Evolutionary conservation across 2,888 invertebrate genomes (phyloP).

Genomic region (Falcaria lacertinaria): DNA sequence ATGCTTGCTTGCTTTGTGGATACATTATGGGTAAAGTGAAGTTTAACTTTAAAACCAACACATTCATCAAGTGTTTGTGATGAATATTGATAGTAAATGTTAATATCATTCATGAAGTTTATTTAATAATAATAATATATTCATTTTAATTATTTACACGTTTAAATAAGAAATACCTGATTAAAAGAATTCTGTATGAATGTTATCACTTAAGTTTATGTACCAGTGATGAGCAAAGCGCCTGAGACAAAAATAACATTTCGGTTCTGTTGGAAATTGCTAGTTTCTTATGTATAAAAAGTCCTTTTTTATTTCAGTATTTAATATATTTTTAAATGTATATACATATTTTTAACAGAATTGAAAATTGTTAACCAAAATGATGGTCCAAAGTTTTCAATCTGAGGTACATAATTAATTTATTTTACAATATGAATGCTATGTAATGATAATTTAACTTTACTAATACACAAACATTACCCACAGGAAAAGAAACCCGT

Average conservation of each 20-base stretch:
- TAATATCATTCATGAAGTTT: too few species aligned
- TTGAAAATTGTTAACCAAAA: conserved; percentile 41
- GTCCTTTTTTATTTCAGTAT: background rate
- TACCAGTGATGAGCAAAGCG: conserved; percentile 50
- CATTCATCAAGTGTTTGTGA: too few species aligned
- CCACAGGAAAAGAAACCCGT: conserved; percentile 27
- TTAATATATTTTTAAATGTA: conserved; percentile 2
- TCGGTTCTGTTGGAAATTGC: conserved; percentile 25
- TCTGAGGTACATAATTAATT: conserved; percentile 44
- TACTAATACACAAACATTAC: too few species aligned
- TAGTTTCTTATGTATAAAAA: conserved; percentile 11
- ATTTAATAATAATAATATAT: too few species aligned
- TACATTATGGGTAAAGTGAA: too few species aligned
- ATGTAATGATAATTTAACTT: background rate
- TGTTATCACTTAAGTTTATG: background rate
- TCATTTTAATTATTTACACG: too few species aligned
- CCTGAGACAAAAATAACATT: conserved; percentile 46
- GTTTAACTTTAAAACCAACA: too few species aligned
- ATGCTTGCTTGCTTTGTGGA: too few species aligned
- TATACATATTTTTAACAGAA: conserved; percentile 17
- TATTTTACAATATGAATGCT: background rate
- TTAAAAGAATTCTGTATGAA: background rate
- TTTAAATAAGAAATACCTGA: background rate
- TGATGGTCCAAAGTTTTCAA: conserved; percentile 78
- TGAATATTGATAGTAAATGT: too few species aligned